phyloP scores from a whole-genome alignment of 2,113 vertebrate species.

The Spermophilus dauricus region DNA sequence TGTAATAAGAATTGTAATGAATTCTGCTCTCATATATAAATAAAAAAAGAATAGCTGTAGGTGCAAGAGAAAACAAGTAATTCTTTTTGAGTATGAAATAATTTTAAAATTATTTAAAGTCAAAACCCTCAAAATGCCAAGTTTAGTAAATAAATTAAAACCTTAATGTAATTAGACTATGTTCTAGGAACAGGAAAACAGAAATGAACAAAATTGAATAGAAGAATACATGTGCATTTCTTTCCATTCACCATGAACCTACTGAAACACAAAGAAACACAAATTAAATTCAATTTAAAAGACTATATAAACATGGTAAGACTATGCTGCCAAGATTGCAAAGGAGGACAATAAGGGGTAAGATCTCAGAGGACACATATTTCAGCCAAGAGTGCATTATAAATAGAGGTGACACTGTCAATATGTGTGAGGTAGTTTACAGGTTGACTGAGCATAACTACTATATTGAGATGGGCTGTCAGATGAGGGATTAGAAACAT shows the following conservation, averaged over 20 bases:
- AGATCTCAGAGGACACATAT: not conserved
- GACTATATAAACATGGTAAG: not conserved
- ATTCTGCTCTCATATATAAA: too few relatives aligned
- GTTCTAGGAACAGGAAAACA: not conserved
- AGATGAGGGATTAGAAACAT: not conserved
- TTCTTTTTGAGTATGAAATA: not conserved
- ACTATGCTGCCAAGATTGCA: not conserved
- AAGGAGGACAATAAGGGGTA: not conserved
- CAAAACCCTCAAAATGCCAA: not conserved
- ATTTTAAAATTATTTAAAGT: slow-evolving; percentile 7
- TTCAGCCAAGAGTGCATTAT: not conserved
- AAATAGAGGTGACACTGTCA: not conserved
- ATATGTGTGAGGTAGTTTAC: not conserved
- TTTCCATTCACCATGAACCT: not conserved
- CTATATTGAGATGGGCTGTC: too few relatives aligned
- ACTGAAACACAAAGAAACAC: not conserved
- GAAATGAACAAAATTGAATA: slow-evolving; percentile 13
- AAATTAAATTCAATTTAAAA: not conserved
- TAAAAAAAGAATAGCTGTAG: not conserved
- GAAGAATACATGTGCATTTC: not conserved
- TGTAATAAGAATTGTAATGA: too few relatives aligned
- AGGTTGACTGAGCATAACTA: not conserved
- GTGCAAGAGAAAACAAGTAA: not conserved
- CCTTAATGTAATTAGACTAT: not conserved
- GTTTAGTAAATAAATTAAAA: not conserved